Conservation (phyloP, 2,113 vertebrate species). For the Rhizomys pruinosus region DNA sequence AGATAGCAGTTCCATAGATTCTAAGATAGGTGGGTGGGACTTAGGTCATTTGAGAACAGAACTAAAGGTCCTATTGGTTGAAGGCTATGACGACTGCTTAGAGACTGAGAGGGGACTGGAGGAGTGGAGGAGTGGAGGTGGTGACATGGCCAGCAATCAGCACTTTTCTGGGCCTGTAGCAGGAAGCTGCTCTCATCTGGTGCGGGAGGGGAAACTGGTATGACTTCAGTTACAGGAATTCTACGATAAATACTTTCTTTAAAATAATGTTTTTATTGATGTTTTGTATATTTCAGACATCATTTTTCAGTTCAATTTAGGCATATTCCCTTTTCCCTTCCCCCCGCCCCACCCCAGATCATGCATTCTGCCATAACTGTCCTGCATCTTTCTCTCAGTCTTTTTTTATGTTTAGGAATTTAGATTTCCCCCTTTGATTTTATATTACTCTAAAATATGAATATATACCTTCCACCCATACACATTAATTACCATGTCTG, state of each 20-base stretch:
- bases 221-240: background rate
- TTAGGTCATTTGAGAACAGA: background rate
- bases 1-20: background rate
- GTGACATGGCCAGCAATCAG: background rate
- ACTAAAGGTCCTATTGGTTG: background rate
- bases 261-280: no score
- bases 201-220: background rate
- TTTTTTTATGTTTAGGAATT: no score
- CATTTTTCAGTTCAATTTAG: no score
- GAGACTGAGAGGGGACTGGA: background rate
- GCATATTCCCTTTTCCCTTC: no score
- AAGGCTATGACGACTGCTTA: background rate
- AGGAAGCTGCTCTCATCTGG: background rate
- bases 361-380: no score
- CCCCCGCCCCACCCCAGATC: no score
- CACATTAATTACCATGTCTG: no score
- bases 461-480: no score
- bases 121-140: background rate
- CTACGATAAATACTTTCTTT: background rate
- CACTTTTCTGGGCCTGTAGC: background rate
- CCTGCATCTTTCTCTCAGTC: no score
- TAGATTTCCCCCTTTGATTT: no score
- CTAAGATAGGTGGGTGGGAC: background rate
- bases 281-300: no score
- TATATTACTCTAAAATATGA: no score